A percentile compares a stretch with the other conserved stretches of the same genome.
Evolutionary conservation across 2,888 invertebrate genomes (phyloP).

Genomic region (Cyclophora punctaria): DNA sequence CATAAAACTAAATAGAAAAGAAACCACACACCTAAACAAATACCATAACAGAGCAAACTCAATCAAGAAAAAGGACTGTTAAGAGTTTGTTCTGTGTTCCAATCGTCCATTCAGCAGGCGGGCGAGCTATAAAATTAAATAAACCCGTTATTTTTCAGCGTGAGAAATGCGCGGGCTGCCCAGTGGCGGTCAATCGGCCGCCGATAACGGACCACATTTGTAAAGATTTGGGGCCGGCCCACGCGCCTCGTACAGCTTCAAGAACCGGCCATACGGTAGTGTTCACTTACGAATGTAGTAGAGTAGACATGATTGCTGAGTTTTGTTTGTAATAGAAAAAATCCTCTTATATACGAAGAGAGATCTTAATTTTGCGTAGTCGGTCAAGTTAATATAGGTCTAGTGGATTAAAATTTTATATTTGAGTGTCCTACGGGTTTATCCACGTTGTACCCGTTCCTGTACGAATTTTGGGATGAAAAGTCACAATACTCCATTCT

Average conservation of each 20-base stretch:
- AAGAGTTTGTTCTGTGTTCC: conserved; percentile 26
- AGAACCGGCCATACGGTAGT: conserved; percentile 52
- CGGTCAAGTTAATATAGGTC: too few relatives aligned
- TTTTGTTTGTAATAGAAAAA: too few relatives aligned
- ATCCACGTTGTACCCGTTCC: too few relatives aligned
- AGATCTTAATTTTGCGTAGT: too few relatives aligned
- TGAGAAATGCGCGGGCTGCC: conserved; percentile 54
- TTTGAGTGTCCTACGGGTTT: too few relatives aligned
- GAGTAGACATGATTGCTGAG: too few relatives aligned
- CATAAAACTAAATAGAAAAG: too few relatives aligned
- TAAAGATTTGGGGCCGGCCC: conserved; percentile 66
- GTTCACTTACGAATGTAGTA: neutral
- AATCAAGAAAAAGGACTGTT: neutral
- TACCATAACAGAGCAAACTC: neutral
- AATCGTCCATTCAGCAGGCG: conserved; percentile 72
- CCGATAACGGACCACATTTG: conserved; percentile 71
- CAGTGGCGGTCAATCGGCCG: conserved; percentile 63
- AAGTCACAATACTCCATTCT: too few relatives aligned
- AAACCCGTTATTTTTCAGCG: conserved; percentile 75
- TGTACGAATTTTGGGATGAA: too few relatives aligned
- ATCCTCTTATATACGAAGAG: too few relatives aligned
- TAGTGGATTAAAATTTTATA: too few relatives aligned
- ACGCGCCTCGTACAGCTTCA: conserved; percentile 45
- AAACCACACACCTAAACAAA: neutral
- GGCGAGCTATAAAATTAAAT: conserved; percentile 72